Percentiles rank a stretch among this genome's conserved stretches.
These are phyloP conservation scores for Glaucopsyche alexis DNA, from an alignment of 2,888 invertebrate genomes.

Conservation along the genomic window DNA sequence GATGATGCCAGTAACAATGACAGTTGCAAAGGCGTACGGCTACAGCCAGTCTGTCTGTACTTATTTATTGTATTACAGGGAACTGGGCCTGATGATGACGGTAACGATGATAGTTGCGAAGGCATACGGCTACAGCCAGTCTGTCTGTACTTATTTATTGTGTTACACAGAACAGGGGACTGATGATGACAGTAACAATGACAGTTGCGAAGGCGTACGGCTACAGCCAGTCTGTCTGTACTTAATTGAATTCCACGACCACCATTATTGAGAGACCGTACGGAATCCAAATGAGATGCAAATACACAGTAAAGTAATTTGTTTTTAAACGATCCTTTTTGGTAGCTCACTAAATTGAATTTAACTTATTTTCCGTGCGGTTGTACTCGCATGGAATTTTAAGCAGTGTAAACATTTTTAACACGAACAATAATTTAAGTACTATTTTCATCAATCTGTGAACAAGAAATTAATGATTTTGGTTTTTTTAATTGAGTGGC, in stretches of 20 bases:
- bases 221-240: not conserved
- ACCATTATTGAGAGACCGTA: slow-evolving; percentile 33
- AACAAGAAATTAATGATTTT: too few species aligned
- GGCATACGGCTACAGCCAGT: not conserved
- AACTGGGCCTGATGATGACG: too few species aligned
- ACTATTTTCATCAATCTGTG: too few species aligned
- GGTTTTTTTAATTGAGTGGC: too few species aligned
- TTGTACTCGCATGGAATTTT: not conserved
- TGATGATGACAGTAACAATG: not conserved
- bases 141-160: slow-evolving; percentile 25
- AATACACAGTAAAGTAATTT: slow-evolving; percentile 27
- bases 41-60: not conserved
- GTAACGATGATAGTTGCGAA: too few species aligned
- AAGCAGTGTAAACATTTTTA: too few species aligned
- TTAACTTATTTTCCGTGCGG: not conserved
- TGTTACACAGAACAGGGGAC: not conserved
- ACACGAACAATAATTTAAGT: too few species aligned
- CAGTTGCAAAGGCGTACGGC: not conserved
- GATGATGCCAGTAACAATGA: too few species aligned
- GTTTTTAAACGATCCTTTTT: slow-evolving; percentile 25
- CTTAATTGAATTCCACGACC: slow-evolving; percentile 31
- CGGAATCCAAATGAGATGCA: slow-evolving; percentile 35
- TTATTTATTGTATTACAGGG: too few species aligned
- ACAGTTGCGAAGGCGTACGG: not conserved
- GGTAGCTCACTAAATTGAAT: slow-evolving; percentile 6